Conservation (phyloP, 2,797 vertebrate species). For the Poeciliopsis infans region DNA sequence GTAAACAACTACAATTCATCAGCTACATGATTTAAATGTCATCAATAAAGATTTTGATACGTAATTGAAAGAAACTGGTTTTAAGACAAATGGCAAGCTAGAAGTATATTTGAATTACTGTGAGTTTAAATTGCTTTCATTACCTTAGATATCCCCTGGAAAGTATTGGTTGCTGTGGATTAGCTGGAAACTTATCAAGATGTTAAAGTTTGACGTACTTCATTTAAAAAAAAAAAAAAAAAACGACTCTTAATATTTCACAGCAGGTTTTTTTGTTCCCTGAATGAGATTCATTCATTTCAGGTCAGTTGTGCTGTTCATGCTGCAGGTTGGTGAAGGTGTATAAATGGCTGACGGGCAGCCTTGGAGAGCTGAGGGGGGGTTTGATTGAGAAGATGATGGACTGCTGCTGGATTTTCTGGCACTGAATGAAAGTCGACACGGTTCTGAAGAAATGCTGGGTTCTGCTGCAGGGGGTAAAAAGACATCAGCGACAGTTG, state of each 20-base stretch:
- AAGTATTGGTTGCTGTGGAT: constrained; percentile 13
- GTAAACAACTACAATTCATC: neutral
- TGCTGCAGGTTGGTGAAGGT: constrained; percentile 13
- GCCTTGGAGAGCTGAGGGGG: constrained; percentile 23
- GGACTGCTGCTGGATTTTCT: constrained; percentile 14
- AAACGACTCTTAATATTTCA: too few relatives aligned
- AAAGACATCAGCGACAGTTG: neutral
- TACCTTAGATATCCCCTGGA: neutral
- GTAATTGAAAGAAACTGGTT: neutral
- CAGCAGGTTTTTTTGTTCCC: neutral
- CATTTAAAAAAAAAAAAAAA: neutral
- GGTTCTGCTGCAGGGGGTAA: neutral
- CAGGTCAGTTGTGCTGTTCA: constrained; percentile 5
- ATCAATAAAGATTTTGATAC: neutral
- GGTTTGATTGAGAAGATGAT: constrained; percentile 29
- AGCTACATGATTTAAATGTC: neutral
- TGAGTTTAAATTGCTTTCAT: neutral
- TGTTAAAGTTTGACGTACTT: neutral
- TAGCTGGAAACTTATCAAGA: neutral
- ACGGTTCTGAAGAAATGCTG: neutral
- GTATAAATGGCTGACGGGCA: constrained; percentile 26
- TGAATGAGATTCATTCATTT: constrained; percentile 34
- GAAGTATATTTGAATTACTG: neutral
- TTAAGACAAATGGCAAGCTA: neutral
- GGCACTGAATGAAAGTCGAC: constrained; percentile 3